Evolutionary conservation across 2,797 vertebrate genomes (phyloP).

Genomic region (Erethizon dorsatum): DNA sequence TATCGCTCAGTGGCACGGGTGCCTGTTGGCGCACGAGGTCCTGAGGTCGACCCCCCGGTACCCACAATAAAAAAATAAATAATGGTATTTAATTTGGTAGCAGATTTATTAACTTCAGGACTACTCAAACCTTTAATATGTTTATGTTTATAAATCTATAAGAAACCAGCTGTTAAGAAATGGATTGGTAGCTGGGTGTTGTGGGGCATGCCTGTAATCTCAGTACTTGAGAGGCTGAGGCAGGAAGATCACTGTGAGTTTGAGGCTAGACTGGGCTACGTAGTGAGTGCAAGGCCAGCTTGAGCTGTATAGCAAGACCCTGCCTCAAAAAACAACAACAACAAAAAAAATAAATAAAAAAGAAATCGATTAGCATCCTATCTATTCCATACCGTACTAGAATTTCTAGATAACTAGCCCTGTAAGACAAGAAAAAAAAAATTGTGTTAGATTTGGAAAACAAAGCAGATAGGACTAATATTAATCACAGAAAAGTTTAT

Average conservation of each 20-base stretch:
- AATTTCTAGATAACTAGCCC: background rate
- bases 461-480: background rate
- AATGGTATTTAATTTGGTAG: background rate
- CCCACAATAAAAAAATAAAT: too few relatives aligned
- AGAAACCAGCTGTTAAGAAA: background rate
- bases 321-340: background rate
- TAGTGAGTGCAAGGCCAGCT: background rate
- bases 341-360: too few relatives aligned
- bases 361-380: background rate
- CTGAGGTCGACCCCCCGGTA: too few relatives aligned
- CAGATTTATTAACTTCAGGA: background rate
- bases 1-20: too few relatives aligned
- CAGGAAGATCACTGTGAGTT: background rate
- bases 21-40: too few relatives aligned
- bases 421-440: slow-evolving; percentile 25
- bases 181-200: background rate
- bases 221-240: background rate
- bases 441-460: background rate
- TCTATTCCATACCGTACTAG: background rate
- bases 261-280: background rate
- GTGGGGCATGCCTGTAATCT: too few relatives aligned
- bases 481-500: background rate
- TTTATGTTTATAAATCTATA: background rate
- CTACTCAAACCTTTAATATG: background rate
- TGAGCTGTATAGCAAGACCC: background rate